These are phyloP conservation scores for Cataglyphis cursor DNA, from an alignment of 2,888 invertebrate genomes.

Conservation along the genomic window DNA sequence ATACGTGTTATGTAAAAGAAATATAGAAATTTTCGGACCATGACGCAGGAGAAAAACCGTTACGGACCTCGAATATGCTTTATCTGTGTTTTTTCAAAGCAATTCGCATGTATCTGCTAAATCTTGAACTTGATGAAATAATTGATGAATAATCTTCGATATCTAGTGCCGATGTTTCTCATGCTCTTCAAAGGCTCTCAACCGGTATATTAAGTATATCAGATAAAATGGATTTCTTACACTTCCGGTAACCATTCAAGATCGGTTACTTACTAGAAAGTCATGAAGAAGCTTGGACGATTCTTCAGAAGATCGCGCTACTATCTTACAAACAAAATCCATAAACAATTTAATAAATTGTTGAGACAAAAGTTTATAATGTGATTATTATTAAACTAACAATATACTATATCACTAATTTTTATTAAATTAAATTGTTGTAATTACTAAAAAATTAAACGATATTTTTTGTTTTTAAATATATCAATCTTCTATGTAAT, in stretches of 20 bases:
- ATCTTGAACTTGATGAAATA: constrained; percentile 44
- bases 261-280: constrained; percentile 44
- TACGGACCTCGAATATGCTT: constrained; percentile 41
- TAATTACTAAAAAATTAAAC: background rate
- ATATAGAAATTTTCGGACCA: background rate
- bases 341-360: background rate
- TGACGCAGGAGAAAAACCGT: constrained; percentile 44
- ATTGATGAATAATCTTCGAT: constrained; percentile 43
- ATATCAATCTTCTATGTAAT: background rate
- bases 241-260: constrained; percentile 32
- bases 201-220: constrained; percentile 58
- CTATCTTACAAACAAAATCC: constrained; percentile 31
- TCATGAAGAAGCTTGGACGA: constrained; percentile 46
- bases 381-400: background rate
- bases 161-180: constrained; percentile 29
- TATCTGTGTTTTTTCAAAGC: constrained; percentile 1
- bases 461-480: background rate
- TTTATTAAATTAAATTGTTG: background rate
- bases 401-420: background rate
- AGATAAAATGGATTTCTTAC: constrained; percentile 29
- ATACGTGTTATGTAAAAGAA: background rate
- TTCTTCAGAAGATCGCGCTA: constrained; percentile 67
- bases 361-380: background rate
- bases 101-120: background rate
- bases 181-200: constrained; percentile 16